These are phyloP conservation scores for Tortricodes alternella DNA, from an alignment of 2,888 invertebrate species.

Conservation along the genomic window DNA sequence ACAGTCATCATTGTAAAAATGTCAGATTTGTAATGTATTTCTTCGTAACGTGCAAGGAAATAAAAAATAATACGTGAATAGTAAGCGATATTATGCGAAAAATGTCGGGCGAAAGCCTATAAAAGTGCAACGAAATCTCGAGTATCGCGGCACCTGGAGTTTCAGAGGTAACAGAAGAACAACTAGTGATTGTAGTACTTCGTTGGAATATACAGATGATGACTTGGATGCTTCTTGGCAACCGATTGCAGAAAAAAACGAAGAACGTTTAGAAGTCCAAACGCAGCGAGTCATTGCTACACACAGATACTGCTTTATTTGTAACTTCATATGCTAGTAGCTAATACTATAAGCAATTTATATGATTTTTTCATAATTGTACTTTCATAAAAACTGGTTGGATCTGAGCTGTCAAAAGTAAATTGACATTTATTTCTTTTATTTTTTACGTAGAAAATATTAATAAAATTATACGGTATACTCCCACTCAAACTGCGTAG, in stretches of 20 bases:
- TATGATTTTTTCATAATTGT: too few relatives aligned
- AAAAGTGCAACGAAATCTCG: not conserved
- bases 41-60: not conserved
- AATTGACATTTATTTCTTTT: too few relatives aligned
- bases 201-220: not conserved
- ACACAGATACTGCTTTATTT: constrained; percentile 4
- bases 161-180: not conserved
- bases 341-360: too few relatives aligned
- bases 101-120: constrained; percentile 1
- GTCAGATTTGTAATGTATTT: not conserved
- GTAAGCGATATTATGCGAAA: constrained; percentile 1
- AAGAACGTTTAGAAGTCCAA: not conserved
- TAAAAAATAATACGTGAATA: not conserved
- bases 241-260: not conserved
- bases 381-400: too few relatives aligned
- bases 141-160: not conserved
- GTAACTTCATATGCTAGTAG: too few relatives aligned
- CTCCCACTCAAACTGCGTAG: too few relatives aligned
- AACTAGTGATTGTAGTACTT: too few relatives aligned
- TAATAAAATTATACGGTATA: too few relatives aligned
- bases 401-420: too few relatives aligned
- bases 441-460: too few relatives aligned
- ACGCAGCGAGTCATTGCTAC: not conserved
- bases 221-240: not conserved
- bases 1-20: constrained; percentile 1